phyloP scores from a whole-genome alignment of 2,888 invertebrate species.

The Apantesis nais region DNA sequence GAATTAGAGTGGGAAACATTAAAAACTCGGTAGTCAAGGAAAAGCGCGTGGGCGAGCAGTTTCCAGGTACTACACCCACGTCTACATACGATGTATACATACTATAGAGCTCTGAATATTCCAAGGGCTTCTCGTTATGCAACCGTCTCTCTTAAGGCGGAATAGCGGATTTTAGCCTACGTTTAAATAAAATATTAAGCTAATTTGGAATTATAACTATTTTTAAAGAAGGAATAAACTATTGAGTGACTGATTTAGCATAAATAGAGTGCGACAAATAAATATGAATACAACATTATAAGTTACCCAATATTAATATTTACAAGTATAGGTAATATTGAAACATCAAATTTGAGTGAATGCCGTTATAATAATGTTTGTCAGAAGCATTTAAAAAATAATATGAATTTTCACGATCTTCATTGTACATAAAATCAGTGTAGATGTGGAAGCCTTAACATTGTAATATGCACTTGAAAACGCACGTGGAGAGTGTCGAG shows the following conservation, averaged over 20 bases:
- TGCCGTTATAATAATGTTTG: too few relatives aligned
- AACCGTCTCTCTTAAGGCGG: slow-evolving; percentile 2
- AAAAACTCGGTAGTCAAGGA: slow-evolving; percentile 37
- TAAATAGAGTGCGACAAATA: background rate
- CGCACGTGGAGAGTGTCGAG: background rate
- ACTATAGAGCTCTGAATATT: slow-evolving; percentile 28
- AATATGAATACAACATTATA: too few relatives aligned
- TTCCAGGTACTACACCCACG: slow-evolving; percentile 40
- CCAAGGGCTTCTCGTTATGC: slow-evolving; percentile 18
- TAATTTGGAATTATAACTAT: background rate
- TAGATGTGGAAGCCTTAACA: background rate
- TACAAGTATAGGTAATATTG: background rate
- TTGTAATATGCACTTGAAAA: background rate
- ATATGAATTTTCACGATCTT: background rate
- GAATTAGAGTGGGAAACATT: slow-evolving; percentile 12
- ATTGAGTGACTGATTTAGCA: background rate
- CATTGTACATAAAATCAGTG: background rate
- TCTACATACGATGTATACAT: background rate
- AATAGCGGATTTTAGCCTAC: background rate
- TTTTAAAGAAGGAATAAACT: too few relatives aligned
- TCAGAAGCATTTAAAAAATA: background rate
- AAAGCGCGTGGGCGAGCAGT: slow-evolving; percentile 44
- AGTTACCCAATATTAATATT: too few relatives aligned
- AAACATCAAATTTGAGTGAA: background rate
- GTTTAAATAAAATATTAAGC: background rate